Base-by-base conservation (phyloP, 2,113 vertebrate species). In the Brachypteracias leptosomus region DNA sequence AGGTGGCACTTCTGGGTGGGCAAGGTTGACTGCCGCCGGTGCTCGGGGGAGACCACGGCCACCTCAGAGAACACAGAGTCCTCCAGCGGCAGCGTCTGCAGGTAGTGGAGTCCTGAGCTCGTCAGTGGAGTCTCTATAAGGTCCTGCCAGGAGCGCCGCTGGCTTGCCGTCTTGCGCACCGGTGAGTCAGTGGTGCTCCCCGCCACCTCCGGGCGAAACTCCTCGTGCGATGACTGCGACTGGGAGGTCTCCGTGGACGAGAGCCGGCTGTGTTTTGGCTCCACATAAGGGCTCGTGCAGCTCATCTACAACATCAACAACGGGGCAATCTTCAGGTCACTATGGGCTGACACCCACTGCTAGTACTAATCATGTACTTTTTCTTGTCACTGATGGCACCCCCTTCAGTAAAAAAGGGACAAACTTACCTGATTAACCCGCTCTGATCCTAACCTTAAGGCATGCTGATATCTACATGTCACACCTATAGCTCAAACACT, bases 111-210 rank as follows among this genome's bases (percentile, higher is more conserved):
- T 95, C 99, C 99, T 4, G 99, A 99, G 94, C 99, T 99, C 1
- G 99, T 99, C 95, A 99, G 97, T 1, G 99, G 99, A 0, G 99
- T 99, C 97, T 99, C 99, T 19, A 99, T 99, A 97, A 99, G 98
- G 98, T 99, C 99, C 98, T 99, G 99, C 99, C 99, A 99, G 47
- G 99, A 99, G 42, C 99, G 99, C 83, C 99, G 98, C 97, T 99
- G 99, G 88, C 99, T 99, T 1, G 99, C 98, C 0, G 99, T 99
- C 87, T 99, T 99, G 46, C 99, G 98, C 22, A 99, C 98, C 0
- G 99, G 99, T 3, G 99, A 99, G 76, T 99, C 98, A 4, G 98
- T 98, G 63, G 98, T 96, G 89, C 98, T 98, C 58, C 99, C 99
- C 13, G 97, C 98, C 33, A 95, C 98, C 97, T 99, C 99, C 3